These are phyloP conservation scores for Dinothrombium tinctorium DNA, from an alignment of 1,140 invertebrate genomes.

Conservation along the genomic window DNA sequence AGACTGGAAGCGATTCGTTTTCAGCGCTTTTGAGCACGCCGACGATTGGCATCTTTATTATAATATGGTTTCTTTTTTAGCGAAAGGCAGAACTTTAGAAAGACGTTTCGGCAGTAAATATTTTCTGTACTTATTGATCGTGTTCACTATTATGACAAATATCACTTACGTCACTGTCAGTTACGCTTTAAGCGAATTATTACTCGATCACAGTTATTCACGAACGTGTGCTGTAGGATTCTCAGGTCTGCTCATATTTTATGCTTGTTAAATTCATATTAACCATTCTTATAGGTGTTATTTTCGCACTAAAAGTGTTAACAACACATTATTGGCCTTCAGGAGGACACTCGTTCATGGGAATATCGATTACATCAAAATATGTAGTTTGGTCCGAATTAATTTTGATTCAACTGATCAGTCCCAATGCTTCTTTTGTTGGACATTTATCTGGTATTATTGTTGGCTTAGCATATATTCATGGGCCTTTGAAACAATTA, in stretches of 20 bases:
- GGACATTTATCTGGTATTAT: constrained; percentile 45
- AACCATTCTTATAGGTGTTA: constrained; percentile 23
- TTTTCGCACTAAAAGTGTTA: constrained; percentile 42
- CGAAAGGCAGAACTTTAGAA: constrained; percentile 36
- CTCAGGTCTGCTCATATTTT: constrained; percentile 21
- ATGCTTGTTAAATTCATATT: neutral
- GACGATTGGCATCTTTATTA: constrained; percentile 48
- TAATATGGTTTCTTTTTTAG: constrained; percentile 42
- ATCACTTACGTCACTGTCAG: constrained; percentile 28
- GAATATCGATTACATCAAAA: constrained; percentile 29
- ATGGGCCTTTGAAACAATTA: constrained; percentile 31
- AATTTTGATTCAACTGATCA: constrained; percentile 36
- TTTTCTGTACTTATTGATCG: constrained; percentile 29
- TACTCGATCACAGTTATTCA: constrained; percentile 19
- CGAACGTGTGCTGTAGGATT: constrained; percentile 40
- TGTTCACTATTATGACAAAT: constrained; percentile 31
- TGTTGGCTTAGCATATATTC: constrained; percentile 35
- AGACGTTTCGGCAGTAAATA: constrained; percentile 29
- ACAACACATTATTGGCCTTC: constrained; percentile 24
- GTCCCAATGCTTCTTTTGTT: constrained; percentile 32
- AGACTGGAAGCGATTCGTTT: constrained; percentile 32
- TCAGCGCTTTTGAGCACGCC: constrained; percentile 37
- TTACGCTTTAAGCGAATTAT: constrained; percentile 15
- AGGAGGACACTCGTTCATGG: constrained; percentile 19
- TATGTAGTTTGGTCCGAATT: constrained; percentile 40